These are phyloP conservation scores for Aurelia aurita DNA, from an alignment of 30 jellyfish, hydroid and myxozoan genomes.

Conservation along the genomic window DNA sequence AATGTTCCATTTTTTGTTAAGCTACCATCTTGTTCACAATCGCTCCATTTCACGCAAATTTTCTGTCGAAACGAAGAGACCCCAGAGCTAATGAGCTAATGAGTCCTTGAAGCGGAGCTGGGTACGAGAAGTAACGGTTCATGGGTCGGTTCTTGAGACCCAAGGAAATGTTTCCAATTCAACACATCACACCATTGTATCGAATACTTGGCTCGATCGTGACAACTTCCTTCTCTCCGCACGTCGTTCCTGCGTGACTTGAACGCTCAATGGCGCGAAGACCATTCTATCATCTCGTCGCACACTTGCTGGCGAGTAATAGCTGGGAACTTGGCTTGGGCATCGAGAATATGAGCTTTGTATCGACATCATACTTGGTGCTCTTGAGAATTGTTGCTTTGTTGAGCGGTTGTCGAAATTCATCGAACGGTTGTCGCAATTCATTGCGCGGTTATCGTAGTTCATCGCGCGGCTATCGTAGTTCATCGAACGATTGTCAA, in stretches of 20 bases:
- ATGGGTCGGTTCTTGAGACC: too few relatives aligned
- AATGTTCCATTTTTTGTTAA: too few relatives aligned
- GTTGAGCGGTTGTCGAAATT: not conserved
- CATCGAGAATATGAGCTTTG: conserved; percentile 22
- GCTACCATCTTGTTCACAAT: too few relatives aligned
- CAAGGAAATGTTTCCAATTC: too few relatives aligned
- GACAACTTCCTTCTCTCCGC: conserved; percentile 70
- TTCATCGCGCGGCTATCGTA: conserved; percentile 18
- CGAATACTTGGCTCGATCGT: conserved; percentile 30
- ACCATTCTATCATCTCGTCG: conserved; percentile 54
- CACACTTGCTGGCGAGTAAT: conserved; percentile 41
- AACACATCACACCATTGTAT: conserved; percentile 43
- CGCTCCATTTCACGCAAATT: too few relatives aligned
- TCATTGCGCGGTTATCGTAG: not conserved
- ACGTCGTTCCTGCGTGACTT: conserved; percentile 70
- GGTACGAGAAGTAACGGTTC: too few relatives aligned
- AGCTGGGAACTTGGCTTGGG: conserved; percentile 36
- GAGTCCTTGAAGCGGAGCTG: too few relatives aligned
- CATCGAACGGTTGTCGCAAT: not conserved
- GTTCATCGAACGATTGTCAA: conserved; percentile 4
- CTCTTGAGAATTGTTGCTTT: conserved; percentile 17
- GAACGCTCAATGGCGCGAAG: conserved; percentile 69
- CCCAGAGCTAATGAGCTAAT: too few relatives aligned
- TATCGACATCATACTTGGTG: conserved; percentile 1
- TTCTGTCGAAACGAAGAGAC: too few relatives aligned